Conservation (phyloP, 2,113 vertebrate genomes). For the Eublepharis macularius region DNA sequence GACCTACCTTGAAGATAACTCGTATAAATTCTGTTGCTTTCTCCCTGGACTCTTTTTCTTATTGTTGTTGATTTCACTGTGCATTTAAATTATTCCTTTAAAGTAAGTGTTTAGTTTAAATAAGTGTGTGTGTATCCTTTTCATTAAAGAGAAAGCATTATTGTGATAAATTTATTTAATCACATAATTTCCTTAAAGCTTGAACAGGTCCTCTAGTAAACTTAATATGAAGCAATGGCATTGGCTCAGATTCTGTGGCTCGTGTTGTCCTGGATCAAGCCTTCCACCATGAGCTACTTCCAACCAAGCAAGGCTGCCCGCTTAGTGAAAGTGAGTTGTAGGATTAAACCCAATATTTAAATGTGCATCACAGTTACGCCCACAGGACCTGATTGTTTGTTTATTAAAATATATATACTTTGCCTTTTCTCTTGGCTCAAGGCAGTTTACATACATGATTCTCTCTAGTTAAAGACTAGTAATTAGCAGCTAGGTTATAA, state of each 20-base stretch:
- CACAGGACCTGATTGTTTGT: neutral
- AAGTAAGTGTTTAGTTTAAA: slow-evolving; percentile 8
- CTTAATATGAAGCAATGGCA: slow-evolving; percentile 23
- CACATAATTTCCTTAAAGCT: neutral
- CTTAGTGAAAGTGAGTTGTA: no score
- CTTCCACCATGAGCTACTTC: no score
- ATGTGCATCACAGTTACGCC: neutral
- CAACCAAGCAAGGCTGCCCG: no score
- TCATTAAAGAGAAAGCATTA: neutral
- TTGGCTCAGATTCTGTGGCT: no score
- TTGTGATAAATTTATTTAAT: neutral
- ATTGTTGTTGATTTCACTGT: neutral
- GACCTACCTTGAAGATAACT: neutral
- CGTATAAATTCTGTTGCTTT: slow-evolving; percentile 2
- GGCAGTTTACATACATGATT: neutral
- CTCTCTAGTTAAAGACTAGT: neutral
- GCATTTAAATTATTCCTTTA: neutral
- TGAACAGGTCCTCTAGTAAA: neutral
- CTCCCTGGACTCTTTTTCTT: slow-evolving; percentile 13
- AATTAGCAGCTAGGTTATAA: slow-evolving; percentile 48
- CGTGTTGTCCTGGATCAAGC: no score
- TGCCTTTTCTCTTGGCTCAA: no score
- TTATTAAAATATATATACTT: no score
- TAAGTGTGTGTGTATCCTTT: neutral
- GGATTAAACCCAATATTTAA: neutral